These are phyloP conservation scores for Peromyscus attwateri DNA, from an alignment of 2,797 vertebrate species.

Conservation along the genomic window DNA sequence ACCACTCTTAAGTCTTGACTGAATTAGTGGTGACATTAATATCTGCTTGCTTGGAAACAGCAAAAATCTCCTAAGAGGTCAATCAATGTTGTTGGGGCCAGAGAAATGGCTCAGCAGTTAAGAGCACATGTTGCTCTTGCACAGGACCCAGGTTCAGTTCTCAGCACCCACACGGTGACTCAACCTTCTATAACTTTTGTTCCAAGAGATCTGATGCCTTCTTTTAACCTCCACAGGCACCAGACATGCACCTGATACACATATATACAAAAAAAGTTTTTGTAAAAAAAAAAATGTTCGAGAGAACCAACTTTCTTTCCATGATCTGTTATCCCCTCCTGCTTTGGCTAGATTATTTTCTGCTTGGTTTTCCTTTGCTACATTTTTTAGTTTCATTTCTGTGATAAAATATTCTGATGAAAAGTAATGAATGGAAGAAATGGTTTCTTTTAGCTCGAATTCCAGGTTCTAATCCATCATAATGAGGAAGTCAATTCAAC, in stretches of 20 bases:
- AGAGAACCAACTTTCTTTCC: not conserved
- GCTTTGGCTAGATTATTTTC: not conserved
- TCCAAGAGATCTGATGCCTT: not conserved
- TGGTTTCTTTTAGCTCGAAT: not conserved
- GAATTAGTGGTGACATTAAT: not conserved
- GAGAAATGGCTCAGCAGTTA: not conserved
- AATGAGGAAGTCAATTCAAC: not conserved
- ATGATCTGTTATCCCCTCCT: not conserved
- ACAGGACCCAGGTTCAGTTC: not conserved
- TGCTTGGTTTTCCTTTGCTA: not conserved
- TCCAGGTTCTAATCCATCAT: not conserved
- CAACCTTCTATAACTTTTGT: not conserved
- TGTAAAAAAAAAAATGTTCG: not conserved
- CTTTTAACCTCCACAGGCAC: not conserved
- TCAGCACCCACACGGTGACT: not conserved
- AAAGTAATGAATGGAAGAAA: not conserved
- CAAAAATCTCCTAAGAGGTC: not conserved
- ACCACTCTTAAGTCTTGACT: not conserved
- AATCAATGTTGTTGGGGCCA: not conserved
- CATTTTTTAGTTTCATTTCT: not conserved
- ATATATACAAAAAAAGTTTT: not conserved
- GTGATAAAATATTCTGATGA: not conserved
- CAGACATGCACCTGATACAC: not conserved
- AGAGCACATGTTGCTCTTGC: not conserved
- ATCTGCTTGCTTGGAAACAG: not conserved